Base-by-base conservation (phyloP, 2,113 vertebrate genomes). In the Eulacestoma nigropectus region DNA sequence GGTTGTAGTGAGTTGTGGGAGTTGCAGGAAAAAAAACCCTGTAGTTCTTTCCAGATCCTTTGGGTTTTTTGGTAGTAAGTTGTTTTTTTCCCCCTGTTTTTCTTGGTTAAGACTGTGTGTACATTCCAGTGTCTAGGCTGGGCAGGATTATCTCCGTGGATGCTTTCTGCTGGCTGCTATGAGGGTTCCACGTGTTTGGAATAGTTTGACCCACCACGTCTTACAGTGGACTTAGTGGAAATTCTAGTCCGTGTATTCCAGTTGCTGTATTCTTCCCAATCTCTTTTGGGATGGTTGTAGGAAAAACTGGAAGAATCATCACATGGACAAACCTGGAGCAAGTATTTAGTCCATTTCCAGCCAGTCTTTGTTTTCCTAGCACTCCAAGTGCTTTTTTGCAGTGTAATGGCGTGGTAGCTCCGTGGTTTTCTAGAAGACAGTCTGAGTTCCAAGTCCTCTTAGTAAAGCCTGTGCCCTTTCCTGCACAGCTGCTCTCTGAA, bases 401-500 rank as follows among this genome's bases (percentile, higher is more conserved):
- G 67, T 41, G 39, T 50, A 52, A 29, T 41, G 79, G 23, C 0
- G 0, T 41, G 60, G 32, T 55, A 37, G 52, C 64, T 80, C 25
- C 0, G 18, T 7, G 20, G 33, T 65, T 74, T 74, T 84, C 52
- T 67, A 50, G 18, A 39, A 16, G 46, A 68, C 27, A 68, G 5
- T 79, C 42, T 26, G 63, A 91, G 63, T 91, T 93, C 75, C 60
- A 37, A 74, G 68, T 88, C 33, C 46, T 87, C 27, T 55, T n/a
- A 8, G 41, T 41, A 60, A 37, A 0, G 17, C 1, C 4, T 53
- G 16, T 93, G 94, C 82, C 88, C 92, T 90, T 74, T 63, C 63
- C 74, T 85, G 75, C 55, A 5, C 65, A 88, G 84, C 78, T 95
- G 77, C 70, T 88, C 46, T 73, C 70, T 37, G 70, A 85, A 87